Evolutionary conservation across 1,140 invertebrate species (phyloP).

Genomic region (Saccostrea cuccullata): DNA sequence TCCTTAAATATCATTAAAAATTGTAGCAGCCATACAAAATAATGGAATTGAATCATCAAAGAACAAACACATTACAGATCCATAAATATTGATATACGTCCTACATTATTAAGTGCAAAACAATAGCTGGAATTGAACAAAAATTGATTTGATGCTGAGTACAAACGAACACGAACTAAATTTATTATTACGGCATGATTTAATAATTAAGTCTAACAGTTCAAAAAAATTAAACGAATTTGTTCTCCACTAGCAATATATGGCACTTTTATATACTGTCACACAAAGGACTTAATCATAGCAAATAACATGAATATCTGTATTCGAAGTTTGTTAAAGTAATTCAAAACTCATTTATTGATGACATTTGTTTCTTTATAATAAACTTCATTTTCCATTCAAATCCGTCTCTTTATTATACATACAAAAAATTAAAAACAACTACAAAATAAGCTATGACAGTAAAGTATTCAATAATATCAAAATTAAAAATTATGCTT

Average conservation of each 20-base stretch:
- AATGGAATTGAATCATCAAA: background rate
- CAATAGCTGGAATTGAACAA: conserved; percentile 12
- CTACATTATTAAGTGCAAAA: background rate
- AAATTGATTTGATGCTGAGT: background rate
- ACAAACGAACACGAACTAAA: background rate
- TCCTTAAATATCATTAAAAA: background rate
- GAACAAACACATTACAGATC: background rate
- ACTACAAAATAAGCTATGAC: too few relatives aligned
- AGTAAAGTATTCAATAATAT: too few relatives aligned
- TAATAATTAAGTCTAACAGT: background rate
- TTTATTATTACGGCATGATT: background rate
- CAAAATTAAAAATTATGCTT: too few relatives aligned
- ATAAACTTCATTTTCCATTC: too few relatives aligned
- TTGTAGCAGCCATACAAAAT: background rate
- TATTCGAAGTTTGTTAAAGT: too few relatives aligned
- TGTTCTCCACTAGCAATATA: background rate
- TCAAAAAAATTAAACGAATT: background rate
- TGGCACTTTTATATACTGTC: too few relatives aligned
- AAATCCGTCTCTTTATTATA: too few relatives aligned
- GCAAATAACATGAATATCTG: too few relatives aligned
- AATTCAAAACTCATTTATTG: too few relatives aligned
- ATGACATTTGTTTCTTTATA: too few relatives aligned
- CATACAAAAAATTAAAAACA: too few relatives aligned
- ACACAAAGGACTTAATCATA: too few relatives aligned
- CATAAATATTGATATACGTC: background rate